Evolutionary conservation across 2,797 vertebrate species (phyloP).

Genomic region (Lemur catta): DNA sequence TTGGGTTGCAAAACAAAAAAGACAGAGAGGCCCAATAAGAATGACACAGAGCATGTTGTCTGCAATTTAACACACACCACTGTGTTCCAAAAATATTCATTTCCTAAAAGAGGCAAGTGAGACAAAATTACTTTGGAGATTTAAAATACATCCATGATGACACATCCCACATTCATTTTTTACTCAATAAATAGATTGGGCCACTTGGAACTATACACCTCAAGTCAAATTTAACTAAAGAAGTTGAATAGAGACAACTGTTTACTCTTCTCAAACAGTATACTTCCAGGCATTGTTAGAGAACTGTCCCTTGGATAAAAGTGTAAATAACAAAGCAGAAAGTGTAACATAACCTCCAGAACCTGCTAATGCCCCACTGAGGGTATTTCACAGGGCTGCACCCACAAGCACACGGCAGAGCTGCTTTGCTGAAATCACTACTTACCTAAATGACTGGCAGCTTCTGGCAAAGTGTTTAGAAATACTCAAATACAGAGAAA

Average conservation of each 20-base stretch:
- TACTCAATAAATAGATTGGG: background rate
- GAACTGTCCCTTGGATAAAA: background rate
- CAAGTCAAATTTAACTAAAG: background rate
- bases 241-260: fast-evolving
- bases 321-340: background rate
- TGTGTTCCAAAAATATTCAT: conserved; percentile 84
- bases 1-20: conserved; percentile 87
- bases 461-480: conserved; percentile 58
- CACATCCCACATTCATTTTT: background rate
- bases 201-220: fast-evolving
- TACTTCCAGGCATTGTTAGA: background rate
- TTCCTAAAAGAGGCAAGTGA: conserved; percentile 86
- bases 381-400: background rate
- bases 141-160: conserved; percentile 27
- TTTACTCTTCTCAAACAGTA: background rate
- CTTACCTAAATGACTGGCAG: conserved; percentile 76
- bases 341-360: background rate
- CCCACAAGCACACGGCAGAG: background rate
- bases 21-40: conserved; percentile 86
- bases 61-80: conserved; percentile 82
- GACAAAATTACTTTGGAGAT: conserved; percentile 81
- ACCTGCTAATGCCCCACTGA: background rate
- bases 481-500: background rate
- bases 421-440: conserved; percentile 23
- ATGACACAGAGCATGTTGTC: conserved; percentile 78